phyloP scores from a whole-genome alignment of 2,797 vertebrate species.

The Sus cebifrons region DNA sequence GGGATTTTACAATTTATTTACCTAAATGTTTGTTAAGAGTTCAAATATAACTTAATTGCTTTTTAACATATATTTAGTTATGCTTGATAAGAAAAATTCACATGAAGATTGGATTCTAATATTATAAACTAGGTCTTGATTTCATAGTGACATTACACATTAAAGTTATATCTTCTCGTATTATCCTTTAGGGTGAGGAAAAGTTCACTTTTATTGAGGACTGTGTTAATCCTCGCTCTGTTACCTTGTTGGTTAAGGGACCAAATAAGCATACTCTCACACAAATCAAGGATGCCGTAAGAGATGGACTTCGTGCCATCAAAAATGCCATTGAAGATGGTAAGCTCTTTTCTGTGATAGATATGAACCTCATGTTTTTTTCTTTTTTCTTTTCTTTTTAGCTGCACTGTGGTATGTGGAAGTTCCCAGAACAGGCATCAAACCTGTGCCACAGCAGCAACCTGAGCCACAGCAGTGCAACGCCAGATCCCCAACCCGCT shows the following conservation, averaged over 20 bases:
- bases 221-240: constrained; percentile 94
- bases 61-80: constrained; percentile 67
- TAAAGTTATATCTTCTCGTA: constrained; percentile 33
- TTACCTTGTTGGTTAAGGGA: constrained; percentile 93
- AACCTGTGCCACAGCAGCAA: no score
- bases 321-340: constrained; percentile 96
- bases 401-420: no score
- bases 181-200: constrained; percentile 93
- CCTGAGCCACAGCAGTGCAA: no score
- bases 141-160: constrained; percentile 81
- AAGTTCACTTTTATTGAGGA: constrained; percentile 94
- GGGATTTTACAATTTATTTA: constrained; percentile 50
- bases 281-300: constrained; percentile 95
- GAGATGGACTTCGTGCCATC: constrained; percentile 94
- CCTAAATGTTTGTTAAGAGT: constrained; percentile 50
- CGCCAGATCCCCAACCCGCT: no score
- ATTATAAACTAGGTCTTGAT: constrained; percentile 50
- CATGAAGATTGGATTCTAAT: constrained; percentile 61
- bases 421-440: no score
- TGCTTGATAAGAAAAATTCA: constrained; percentile 58
- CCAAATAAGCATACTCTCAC: constrained; percentile 96
- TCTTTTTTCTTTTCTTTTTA: no score
- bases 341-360: constrained; percentile 80
- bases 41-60: constrained; percentile 54
- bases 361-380: background rate